Percentiles rank a stretch among this genome's conserved stretches.
Evolutionary conservation across 2,113 vertebrate species (phyloP).

Genomic region (Brachyhypopomus occidentalis): DNA sequence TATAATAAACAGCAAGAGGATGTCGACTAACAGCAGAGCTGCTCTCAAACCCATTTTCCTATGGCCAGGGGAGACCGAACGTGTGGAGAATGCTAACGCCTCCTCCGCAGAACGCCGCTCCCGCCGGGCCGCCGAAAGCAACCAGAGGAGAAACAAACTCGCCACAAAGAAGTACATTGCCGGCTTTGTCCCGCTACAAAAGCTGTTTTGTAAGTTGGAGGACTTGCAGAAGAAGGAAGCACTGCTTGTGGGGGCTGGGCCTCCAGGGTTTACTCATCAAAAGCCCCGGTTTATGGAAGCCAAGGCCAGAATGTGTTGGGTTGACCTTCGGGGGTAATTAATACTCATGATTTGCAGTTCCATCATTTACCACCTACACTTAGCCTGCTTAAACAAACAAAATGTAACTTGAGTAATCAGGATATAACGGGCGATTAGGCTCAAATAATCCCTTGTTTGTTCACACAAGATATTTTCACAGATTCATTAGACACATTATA

Average conservation of each 20-base stretch:
- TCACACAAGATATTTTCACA: too few relatives aligned
- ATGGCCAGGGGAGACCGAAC: constrained; percentile 33
- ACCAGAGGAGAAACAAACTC: constrained; percentile 44
- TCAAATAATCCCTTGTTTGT: neutral
- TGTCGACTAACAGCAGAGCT: constrained; percentile 38
- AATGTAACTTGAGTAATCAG: neutral
- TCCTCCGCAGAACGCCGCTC: constrained; percentile 25
- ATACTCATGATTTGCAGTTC: neutral
- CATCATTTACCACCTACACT: neutral
- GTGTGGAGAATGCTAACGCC: constrained; percentile 54
- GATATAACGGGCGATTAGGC: neutral
- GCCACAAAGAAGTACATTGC: constrained; percentile 56
- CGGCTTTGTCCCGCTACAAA: constrained; percentile 58
- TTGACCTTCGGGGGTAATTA: constrained; percentile 18
- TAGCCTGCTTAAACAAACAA: neutral
- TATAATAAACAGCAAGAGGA: constrained; percentile 48
- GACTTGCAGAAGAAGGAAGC: constrained; percentile 47
- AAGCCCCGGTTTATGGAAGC: constrained; percentile 20
- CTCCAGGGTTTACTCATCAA: constrained; percentile 5
- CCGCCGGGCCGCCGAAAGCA: constrained; percentile 17
- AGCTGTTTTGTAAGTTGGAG: constrained; percentile 55
- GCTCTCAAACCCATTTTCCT: constrained; percentile 43
- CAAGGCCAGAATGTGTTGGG: constrained; percentile 1
- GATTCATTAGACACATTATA: too few relatives aligned
- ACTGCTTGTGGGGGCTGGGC: constrained; percentile 34